Conservation (phyloP, 1,140 invertebrate species). For the Diorhabda elongata region DNA sequence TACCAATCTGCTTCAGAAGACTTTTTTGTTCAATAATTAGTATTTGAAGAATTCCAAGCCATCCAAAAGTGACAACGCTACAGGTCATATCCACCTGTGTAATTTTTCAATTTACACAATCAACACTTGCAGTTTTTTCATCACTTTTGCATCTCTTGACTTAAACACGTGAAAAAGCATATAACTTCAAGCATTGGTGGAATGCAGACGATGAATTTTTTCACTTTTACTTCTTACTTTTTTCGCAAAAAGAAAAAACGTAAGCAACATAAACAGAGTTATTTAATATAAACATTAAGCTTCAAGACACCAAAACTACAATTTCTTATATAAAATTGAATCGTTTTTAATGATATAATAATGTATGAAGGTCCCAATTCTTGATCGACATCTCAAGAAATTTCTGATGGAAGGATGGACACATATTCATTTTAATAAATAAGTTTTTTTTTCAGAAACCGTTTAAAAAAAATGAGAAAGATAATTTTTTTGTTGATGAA, state of each 20-base stretch:
- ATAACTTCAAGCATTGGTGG: constrained; percentile 16
- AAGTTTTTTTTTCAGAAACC: too few species aligned
- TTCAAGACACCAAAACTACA: too few species aligned
- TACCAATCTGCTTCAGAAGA: neutral
- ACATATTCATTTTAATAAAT: too few species aligned
- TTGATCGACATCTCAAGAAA: too few species aligned
- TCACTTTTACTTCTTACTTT: neutral
- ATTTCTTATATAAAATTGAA: too few species aligned
- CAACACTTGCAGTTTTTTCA: neutral
- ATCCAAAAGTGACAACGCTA: neutral
- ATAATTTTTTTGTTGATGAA: too few species aligned
- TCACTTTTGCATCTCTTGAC: neutral
- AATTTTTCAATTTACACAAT: neutral
- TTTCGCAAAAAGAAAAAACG: neutral
- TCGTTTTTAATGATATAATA: too few species aligned
- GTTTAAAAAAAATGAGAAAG: too few species aligned
- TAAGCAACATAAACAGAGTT: constrained; percentile 3
- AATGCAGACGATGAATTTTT: constrained; percentile 11
- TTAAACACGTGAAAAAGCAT: neutral
- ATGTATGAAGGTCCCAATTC: too few species aligned
- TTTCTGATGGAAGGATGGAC: too few species aligned
- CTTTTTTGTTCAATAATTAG: neutral
- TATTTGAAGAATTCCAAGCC: neutral
- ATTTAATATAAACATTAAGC: too few species aligned
- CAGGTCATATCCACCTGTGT: neutral